Evolutionary conservation across 2,797 vertebrate genomes (phyloP).

Genomic region (Tamandua tetradactyla): DNA sequence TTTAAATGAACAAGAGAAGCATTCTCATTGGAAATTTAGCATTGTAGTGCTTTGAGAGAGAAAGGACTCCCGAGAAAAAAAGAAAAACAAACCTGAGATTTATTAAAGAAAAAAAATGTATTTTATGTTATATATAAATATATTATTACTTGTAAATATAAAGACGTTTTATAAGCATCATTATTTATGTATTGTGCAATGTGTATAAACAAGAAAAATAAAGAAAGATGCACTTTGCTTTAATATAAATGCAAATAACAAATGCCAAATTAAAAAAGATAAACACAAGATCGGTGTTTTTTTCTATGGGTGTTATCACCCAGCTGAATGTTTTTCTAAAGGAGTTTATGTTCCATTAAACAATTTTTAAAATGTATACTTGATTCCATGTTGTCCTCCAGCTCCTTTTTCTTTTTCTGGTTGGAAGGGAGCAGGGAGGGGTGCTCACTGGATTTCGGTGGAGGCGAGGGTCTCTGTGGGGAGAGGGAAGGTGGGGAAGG

Average conservation of each 20-base stretch:
- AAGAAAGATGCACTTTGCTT: conserved; percentile 99
- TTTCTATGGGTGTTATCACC: conserved; percentile 85
- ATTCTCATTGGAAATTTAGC: conserved; percentile 88
- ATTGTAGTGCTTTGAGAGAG: conserved; percentile 88
- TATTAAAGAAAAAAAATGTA: conserved; percentile 97
- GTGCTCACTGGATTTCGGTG: not conserved
- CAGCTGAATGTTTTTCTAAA: conserved; percentile 88
- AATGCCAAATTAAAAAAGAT: conserved; percentile 96
- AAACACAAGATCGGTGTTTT: conserved; percentile 85
- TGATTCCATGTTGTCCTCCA: conserved; percentile 73
- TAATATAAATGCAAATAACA: conserved; percentile 99
- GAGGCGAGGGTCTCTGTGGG: not conserved
- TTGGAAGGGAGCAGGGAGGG: not conserved
- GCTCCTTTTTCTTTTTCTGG: conserved; percentile 62
- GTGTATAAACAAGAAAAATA: conserved; percentile 97
- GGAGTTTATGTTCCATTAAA: conserved; percentile 88
- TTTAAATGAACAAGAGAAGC: conserved; percentile 89
- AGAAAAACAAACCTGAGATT: conserved; percentile 90
- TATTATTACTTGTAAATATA: conserved; percentile 99
- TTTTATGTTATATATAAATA: conserved; percentile 99
- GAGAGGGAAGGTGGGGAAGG: too few relatives aligned
- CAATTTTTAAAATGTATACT: conserved; percentile 85
- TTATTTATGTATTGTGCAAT: conserved; percentile 99
- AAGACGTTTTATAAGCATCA: conserved; percentile 99
- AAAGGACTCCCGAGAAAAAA: conserved; percentile 90